Percentiles rank a stretch among this genome's conserved stretches.
Conservation (phyloP, 2,888 invertebrate genomes). For the Erynnis tages region DNA sequence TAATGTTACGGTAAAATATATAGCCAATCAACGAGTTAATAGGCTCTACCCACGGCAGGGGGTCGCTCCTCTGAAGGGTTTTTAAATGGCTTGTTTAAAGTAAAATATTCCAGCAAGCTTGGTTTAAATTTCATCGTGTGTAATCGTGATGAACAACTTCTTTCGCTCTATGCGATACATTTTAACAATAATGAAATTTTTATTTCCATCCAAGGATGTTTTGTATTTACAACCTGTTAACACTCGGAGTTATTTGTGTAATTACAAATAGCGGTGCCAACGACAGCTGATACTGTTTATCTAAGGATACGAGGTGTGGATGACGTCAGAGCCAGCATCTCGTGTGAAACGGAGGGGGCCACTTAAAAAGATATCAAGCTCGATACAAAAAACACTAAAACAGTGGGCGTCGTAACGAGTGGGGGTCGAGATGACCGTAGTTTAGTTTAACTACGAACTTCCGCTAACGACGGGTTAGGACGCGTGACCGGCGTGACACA, state of each 20-base stretch:
- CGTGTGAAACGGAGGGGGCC: conserved; percentile 58
- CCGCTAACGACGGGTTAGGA: conserved; percentile 53
- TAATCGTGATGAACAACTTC: background rate
- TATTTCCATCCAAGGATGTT: background rate
- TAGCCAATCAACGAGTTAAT: conserved; percentile 25
- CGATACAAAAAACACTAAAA: conserved; percentile 57
- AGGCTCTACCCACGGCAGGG: conserved; percentile 21
- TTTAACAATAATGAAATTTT: background rate
- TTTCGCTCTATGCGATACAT: background rate
- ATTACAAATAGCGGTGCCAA: conserved; percentile 20
- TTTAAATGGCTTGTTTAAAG: conserved; percentile 26
- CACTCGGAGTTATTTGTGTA: conserved; percentile 11
- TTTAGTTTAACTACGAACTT: conserved; percentile 74
- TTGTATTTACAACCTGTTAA: conserved; percentile 7
- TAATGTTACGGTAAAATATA: conserved; percentile 23
- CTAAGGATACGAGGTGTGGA: conserved; percentile 47
- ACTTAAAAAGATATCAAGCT: conserved; percentile 60
- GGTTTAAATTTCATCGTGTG: conserved; percentile 22
- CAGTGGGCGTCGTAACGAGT: conserved; percentile 59
- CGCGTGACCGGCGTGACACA: conserved; percentile 50
- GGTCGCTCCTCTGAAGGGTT: conserved; percentile 19
- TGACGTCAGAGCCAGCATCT: conserved; percentile 37
- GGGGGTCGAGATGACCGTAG: conserved; percentile 70
- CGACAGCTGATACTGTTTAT: conserved; percentile 52
- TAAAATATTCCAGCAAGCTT: conserved; percentile 24